Conservation (phyloP, 2,888 invertebrate species). For the Disparrhopalites patrizii region DNA sequence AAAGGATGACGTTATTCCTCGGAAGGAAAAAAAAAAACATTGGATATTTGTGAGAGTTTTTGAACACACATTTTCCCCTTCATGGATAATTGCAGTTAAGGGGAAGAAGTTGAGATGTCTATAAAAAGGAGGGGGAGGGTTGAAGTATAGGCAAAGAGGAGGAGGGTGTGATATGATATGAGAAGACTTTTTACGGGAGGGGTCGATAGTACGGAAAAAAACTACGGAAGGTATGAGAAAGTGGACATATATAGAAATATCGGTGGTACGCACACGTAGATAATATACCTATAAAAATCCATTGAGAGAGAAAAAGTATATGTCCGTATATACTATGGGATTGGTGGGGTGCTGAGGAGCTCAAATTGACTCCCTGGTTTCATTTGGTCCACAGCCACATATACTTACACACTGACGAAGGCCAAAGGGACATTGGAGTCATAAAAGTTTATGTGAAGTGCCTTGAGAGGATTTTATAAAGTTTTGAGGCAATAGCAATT, state of each 20-base stretch:
- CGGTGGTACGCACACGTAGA: not conserved
- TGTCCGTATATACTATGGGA: too few species aligned
- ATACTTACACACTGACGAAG: not conserved
- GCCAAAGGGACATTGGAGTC: constrained; percentile 4
- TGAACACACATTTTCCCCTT: not conserved
- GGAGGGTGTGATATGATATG: not conserved
- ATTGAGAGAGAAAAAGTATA: not conserved
- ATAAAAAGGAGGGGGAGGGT: not conserved
- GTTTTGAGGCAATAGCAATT: too few species aligned
- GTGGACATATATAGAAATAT: too few species aligned
- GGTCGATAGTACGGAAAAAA: too few species aligned
- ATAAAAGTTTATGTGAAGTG: constrained; percentile 2
- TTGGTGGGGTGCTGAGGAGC: not conserved
- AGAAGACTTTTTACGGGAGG: too few species aligned
- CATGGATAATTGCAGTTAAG: too few species aligned
- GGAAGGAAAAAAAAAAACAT: not conserved
- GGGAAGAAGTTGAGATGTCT: not conserved
- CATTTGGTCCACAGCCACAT: too few species aligned
- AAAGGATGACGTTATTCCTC: not conserved
- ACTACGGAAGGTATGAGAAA: too few species aligned
- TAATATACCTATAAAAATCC: not conserved
- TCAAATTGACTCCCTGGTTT: not conserved
- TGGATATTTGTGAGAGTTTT: not conserved
- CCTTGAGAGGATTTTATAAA: constrained; percentile 5
- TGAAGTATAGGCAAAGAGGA: not conserved